phyloP scores from a whole-genome alignment of 2,888 invertebrate genomes.

The Acrobasis repandana region DNA sequence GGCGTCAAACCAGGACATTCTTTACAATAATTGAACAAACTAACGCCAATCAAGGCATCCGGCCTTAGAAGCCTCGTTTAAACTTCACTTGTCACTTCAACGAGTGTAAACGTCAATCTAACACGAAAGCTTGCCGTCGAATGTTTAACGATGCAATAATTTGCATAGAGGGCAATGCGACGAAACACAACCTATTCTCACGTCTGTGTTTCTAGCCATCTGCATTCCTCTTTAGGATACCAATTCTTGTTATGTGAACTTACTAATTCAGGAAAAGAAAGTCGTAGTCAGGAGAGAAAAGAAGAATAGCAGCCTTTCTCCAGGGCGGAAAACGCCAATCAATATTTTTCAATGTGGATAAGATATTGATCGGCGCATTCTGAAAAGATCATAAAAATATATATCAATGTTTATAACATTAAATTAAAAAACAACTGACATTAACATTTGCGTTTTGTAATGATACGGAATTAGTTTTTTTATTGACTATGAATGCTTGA shows the following conservation, averaged over 20 bases:
- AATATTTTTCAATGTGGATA: too few species aligned
- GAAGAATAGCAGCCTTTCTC: too few species aligned
- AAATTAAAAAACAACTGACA: too few species aligned
- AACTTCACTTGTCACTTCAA: constrained; percentile 42
- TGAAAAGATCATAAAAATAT: too few species aligned
- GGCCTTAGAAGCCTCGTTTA: constrained; percentile 59
- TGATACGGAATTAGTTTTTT: too few species aligned
- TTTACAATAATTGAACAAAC: constrained; percentile 61
- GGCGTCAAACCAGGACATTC: constrained; percentile 14
- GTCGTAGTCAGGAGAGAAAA: too few species aligned
- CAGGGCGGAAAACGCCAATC: too few species aligned
- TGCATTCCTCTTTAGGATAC: constrained; percentile 15
- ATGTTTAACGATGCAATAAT: constrained; percentile 82
- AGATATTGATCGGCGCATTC: too few species aligned
- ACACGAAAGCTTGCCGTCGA: constrained; percentile 67
- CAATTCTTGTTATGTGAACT: constrained; percentile 9
- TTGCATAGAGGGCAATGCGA: constrained; percentile 73
- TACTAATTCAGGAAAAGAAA: constrained; percentile 21
- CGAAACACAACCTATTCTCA: constrained; percentile 70
- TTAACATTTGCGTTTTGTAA: too few species aligned
- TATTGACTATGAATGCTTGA: too few species aligned
- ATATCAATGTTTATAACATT: too few species aligned
- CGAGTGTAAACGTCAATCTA: constrained; percentile 63
- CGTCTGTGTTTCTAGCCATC: constrained; percentile 56
- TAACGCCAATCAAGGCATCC: constrained; percentile 75